Conservation (phyloP, 2,888 invertebrate species). For the Bhutanitis thaidina region DNA sequence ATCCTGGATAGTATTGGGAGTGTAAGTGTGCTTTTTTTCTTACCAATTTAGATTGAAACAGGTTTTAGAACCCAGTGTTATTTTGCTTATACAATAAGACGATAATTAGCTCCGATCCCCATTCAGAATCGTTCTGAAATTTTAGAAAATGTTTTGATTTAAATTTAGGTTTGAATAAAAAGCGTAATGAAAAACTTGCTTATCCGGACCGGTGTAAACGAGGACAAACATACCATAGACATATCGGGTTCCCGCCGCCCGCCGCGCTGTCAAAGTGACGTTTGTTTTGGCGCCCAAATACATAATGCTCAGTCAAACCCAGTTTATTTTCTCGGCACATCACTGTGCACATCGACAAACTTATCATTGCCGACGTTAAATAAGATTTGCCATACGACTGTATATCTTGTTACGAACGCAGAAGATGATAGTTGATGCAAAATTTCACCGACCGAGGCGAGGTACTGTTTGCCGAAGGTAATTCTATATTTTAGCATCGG, state of each 20-base stretch:
- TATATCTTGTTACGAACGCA: constrained; percentile 36
- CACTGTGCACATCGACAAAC: constrained; percentile 52
- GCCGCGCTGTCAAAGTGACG: constrained; percentile 77
- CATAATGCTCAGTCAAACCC: constrained; percentile 74
- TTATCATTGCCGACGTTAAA: constrained; percentile 37
- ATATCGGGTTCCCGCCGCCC: constrained; percentile 75
- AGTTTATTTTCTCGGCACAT: constrained; percentile 77
- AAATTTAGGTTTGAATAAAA: constrained; percentile 34
- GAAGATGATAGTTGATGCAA: constrained; percentile 18
- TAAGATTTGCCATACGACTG: constrained; percentile 32
- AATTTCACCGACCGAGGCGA: constrained; percentile 46
- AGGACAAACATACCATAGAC: constrained; percentile 70
- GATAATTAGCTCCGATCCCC: too few relatives aligned
- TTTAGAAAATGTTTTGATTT: background rate
- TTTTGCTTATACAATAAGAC: too few relatives aligned
- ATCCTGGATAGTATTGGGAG: background rate
- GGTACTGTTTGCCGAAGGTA: constrained; percentile 34
- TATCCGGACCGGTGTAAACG: constrained; percentile 69
- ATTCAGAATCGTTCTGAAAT: background rate
- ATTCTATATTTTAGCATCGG: constrained; percentile 75
- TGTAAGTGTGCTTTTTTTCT: too few relatives aligned
- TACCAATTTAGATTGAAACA: too few relatives aligned
- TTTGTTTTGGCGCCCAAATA: constrained; percentile 80
- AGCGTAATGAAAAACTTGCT: constrained; percentile 69
- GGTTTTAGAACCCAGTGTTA: too few relatives aligned